A percentile compares a stretch with the other conserved stretches of the same genome.
Evolutionary conservation across 1,140 invertebrate species (phyloP).

Genomic region (Conus ventricosus): DNA sequence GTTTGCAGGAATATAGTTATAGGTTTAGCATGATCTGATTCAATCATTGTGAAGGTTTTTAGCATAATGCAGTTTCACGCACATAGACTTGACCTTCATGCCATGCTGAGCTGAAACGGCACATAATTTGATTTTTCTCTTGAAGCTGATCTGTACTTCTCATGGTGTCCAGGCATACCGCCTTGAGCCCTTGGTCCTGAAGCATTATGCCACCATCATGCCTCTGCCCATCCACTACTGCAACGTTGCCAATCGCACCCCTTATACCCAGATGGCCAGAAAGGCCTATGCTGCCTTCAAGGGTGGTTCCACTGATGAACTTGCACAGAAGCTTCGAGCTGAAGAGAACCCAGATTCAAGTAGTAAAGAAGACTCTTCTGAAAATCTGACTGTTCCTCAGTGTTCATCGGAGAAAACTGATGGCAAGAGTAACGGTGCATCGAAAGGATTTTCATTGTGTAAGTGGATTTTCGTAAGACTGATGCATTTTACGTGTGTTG

Average conservation of each 20-base stretch:
- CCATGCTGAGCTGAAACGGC: too few species aligned
- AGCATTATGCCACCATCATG: slow-evolving; percentile 81
- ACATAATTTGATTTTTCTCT: too few species aligned
- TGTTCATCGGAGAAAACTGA: background rate
- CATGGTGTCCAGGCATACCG: slow-evolving; percentile 75
- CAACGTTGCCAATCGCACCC: slow-evolving; percentile 75
- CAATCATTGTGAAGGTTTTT: too few species aligned
- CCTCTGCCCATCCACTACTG: slow-evolving; percentile 82
- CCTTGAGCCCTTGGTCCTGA: slow-evolving; percentile 84
- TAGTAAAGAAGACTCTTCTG: slow-evolving; percentile 32
- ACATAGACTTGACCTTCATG: too few species aligned
- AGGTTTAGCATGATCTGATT: too few species aligned
- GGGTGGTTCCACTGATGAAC: slow-evolving; percentile 39
- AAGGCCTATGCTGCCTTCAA: slow-evolving; percentile 64
- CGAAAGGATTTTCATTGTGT: slow-evolving; percentile 50
- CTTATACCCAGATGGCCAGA: slow-evolving; percentile 68
- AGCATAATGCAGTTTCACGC: too few species aligned
- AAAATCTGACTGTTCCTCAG: background rate
- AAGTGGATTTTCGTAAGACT: slow-evolving; percentile 25
- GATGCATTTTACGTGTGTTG: too few species aligned
- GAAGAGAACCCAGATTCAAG: slow-evolving; percentile 8
- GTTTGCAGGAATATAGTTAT: too few species aligned
- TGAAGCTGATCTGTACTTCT: too few species aligned
- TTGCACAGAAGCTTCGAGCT: slow-evolving; percentile 12
- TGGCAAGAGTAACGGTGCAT: background rate